A percentile compares a stretch with the other conserved stretches of the same genome.
These are phyloP conservation scores for Arenaria interpres DNA, from an alignment of 2,113 vertebrate genomes.

Conservation along the genomic window DNA sequence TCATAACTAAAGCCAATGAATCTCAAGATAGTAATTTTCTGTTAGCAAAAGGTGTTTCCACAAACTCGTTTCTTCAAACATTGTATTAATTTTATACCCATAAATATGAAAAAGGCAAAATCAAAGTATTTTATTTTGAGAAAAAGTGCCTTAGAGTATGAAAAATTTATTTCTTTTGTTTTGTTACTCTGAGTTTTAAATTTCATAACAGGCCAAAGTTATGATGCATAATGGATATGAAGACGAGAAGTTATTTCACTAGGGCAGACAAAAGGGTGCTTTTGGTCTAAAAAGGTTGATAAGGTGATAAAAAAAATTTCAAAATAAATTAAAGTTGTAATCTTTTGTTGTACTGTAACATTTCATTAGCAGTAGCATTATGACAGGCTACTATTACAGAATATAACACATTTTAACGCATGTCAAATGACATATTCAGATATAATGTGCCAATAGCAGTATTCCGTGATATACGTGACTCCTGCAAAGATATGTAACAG, in stretches of 20 bases:
- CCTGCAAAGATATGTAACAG: neutral
- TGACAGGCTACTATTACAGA: neutral
- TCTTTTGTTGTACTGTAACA: neutral
- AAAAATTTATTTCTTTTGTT: neutral
- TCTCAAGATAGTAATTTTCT: neutral
- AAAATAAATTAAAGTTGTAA: neutral
- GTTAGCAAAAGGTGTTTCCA: neutral
- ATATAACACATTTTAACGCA: neutral
- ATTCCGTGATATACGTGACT: neutral
- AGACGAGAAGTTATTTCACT: neutral
- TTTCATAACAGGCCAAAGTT: neutral
- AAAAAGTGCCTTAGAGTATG: neutral
- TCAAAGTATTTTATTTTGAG: neutral
- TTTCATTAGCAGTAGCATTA: neutral
- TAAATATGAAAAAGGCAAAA: neutral
- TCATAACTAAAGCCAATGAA: neutral
- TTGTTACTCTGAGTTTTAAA: neutral
- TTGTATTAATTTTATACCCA: neutral
- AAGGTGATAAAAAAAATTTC: neutral
- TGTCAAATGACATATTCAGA: neutral
- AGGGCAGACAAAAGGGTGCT: neutral
- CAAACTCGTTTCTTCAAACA: neutral
- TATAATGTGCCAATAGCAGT: neutral
- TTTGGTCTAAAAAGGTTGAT: neutral
- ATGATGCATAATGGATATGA: neutral